Conservation (phyloP, 2,113 vertebrate species). For the Chloroceryle aenea region DNA sequence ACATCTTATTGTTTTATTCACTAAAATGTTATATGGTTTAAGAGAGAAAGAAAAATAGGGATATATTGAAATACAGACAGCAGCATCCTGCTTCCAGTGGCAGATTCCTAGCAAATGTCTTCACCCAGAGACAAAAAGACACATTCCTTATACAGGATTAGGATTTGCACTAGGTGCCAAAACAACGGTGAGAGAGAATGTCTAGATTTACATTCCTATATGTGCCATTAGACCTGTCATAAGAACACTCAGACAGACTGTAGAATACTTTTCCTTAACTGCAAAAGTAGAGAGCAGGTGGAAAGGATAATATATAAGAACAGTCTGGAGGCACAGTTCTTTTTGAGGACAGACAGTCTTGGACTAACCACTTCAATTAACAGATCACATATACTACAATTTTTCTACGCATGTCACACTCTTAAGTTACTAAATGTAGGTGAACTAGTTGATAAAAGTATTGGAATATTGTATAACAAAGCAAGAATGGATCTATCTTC, state of each 20-base stretch:
- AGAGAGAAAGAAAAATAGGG: neutral
- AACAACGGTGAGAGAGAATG: neutral
- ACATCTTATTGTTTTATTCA: neutral
- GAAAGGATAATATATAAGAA: neutral
- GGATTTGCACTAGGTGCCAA: neutral
- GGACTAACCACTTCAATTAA: neutral
- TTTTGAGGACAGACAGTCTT: neutral
- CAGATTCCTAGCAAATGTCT: neutral
- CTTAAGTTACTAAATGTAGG: neutral
- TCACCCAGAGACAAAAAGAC: neutral
- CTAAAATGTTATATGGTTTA: neutral
- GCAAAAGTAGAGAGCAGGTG: neutral
- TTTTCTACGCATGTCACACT: neutral
- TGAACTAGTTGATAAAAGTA: neutral
- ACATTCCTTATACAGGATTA: neutral
- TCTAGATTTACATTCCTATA: neutral
- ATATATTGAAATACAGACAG: neutral
- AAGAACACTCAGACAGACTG: neutral
- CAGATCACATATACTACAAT: neutral
- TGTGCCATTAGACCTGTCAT: constrained; percentile 20
- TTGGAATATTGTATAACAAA: neutral
- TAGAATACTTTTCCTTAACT: neutral
- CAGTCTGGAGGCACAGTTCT: neutral
- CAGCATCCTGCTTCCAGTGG: neutral
- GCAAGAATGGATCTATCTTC: constrained; percentile 32